phyloP scores from a whole-genome alignment of 2,113 vertebrate species.

The Gallinago jamesoni region DNA sequence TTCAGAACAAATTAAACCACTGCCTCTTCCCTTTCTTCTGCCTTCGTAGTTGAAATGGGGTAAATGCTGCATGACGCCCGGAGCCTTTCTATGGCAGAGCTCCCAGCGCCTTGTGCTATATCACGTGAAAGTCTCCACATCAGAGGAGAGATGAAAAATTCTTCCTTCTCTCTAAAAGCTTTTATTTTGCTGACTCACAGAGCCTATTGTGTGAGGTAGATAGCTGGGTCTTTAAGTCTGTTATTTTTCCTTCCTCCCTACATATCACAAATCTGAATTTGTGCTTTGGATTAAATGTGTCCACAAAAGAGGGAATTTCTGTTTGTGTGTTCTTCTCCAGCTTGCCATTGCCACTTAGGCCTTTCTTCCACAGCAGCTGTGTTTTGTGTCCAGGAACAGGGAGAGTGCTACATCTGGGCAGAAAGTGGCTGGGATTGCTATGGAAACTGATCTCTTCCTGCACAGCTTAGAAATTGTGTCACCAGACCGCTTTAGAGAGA shows the following conservation, averaged over 20 bases:
- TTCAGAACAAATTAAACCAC: not conserved
- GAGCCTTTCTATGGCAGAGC: not conserved
- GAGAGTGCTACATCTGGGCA: slow-evolving; percentile 5
- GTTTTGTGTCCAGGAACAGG: not conserved
- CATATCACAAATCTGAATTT: not conserved
- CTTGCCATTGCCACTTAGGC: not conserved
- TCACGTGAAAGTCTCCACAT: not conserved
- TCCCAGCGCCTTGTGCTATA: not conserved
- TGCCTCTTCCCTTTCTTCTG: not conserved
- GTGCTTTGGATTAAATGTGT: not conserved
- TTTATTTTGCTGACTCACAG: slow-evolving; percentile 24
- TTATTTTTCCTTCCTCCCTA: not conserved
- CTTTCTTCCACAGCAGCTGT: not conserved
- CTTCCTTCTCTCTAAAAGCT: not conserved
- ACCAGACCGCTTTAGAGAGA: not conserved
- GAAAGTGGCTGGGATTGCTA: slow-evolving; percentile 52
- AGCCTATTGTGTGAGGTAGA: not conserved
- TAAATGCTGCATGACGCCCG: not conserved
- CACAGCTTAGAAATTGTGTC: not conserved
- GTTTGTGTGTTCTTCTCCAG: not conserved
- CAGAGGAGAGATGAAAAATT: not conserved
- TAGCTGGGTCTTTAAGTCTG: not conserved
- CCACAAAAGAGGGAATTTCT: not conserved
- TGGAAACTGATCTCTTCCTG: slow-evolving; percentile 53
- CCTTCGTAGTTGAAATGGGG: not conserved